Percentiles rank a stretch among this genome's conserved stretches.
These are phyloP conservation scores for Phymorhynchus buccinoides DNA, from an alignment of 1,140 invertebrate genomes.

Conservation along the genomic window DNA sequence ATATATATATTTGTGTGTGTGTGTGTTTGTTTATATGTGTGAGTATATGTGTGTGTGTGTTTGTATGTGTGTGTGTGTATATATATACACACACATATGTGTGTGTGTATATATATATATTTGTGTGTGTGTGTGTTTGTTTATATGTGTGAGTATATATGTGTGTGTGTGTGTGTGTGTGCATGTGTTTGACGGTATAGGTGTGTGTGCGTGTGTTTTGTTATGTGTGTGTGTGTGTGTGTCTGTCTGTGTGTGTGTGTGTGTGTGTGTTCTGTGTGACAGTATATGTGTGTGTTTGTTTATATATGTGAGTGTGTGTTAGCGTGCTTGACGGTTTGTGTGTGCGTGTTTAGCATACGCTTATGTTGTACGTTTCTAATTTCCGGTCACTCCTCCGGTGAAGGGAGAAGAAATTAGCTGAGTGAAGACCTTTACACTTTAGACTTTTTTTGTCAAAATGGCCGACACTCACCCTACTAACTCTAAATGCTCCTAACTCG, in stretches of 20 bases:
- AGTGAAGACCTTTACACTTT: not conserved
- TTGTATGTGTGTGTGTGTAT: conserved; percentile 18
- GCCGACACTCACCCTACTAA: no score
- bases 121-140: not conserved
- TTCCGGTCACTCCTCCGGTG: not conserved
- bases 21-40: not conserved
- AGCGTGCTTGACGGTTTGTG: not conserved
- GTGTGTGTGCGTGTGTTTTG: not conserved
- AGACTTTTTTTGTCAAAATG: no score
- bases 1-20: conserved; percentile 11
- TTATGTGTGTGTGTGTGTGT: not conserved
- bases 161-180: conserved; percentile 25
- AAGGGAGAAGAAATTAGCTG: not conserved
- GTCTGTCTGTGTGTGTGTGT: not conserved
- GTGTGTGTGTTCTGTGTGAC: no score
- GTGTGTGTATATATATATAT: not conserved
- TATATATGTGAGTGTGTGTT: not conserved
- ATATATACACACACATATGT: not conserved
- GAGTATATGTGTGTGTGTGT: not conserved
- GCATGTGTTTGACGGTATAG: not conserved
- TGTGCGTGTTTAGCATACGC: not conserved
- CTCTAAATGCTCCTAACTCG: no score
- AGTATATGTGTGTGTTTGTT: no score
- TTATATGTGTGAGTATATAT: conserved; percentile 1
- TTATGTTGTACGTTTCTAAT: not conserved